A percentile compares a stretch with the other conserved stretches of the same genome.
Evolutionary conservation across 2,888 invertebrate genomes (phyloP).

Genomic region (Deroplatys truncata): DNA sequence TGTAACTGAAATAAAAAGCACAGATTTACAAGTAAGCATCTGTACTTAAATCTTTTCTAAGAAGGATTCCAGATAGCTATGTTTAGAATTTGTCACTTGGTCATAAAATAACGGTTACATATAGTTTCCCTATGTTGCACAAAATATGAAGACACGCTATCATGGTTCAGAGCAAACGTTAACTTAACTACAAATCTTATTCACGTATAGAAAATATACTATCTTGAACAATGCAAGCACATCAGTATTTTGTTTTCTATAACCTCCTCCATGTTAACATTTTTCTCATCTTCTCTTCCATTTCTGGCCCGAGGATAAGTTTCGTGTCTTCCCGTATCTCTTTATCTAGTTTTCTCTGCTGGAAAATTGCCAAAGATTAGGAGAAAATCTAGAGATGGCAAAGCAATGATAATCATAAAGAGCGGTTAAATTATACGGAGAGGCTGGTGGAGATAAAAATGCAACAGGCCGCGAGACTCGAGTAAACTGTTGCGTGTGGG

Average conservation of each 20-base stretch:
- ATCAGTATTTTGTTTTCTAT: not conserved
- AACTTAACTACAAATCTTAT: no score
- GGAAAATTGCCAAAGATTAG: not conserved
- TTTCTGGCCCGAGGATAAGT: not conserved
- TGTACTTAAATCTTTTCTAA: no score
- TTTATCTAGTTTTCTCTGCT: not conserved
- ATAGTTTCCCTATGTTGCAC: no score
- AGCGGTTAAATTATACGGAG: not conserved
- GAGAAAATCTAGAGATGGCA: not conserved
- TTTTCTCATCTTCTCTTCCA: not conserved
- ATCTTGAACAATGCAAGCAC: no score
- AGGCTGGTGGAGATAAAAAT: not conserved
- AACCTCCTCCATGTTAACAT: not conserved
- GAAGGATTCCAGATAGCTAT: no score
- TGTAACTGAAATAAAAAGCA: no score
- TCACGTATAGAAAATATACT: no score
- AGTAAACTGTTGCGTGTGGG: not conserved
- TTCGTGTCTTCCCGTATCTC: not conserved
- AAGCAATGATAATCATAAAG: not conserved
- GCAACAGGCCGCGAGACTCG: not conserved
- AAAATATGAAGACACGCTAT: no score
- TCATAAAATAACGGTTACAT: no score
- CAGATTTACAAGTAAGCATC: no score
- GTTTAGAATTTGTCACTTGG: no score
- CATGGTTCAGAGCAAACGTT: no score